Conservation (phyloP, 2,797 vertebrate species). For the Enteromius treurensis region DNA sequence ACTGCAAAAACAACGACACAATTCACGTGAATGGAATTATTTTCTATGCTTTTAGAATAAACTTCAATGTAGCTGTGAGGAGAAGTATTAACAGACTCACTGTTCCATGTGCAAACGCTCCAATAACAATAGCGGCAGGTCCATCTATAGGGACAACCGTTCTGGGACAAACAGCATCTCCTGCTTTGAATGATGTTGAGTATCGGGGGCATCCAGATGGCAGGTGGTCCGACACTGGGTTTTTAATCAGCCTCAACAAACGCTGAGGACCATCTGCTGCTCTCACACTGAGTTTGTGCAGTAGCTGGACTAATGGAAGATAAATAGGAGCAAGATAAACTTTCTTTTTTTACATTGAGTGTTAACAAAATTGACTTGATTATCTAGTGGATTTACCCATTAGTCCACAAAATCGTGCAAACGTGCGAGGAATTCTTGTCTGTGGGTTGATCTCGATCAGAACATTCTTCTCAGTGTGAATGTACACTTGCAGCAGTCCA, state of each 20-base stretch:
- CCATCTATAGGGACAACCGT: constrained; percentile 84
- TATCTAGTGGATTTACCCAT: constrained; percentile 83
- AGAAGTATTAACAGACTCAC: constrained; percentile 74
- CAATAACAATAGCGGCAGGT: constrained; percentile 88
- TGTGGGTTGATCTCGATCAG: constrained; percentile 97
- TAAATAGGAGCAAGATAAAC: neutral
- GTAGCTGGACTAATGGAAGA: constrained; percentile 85
- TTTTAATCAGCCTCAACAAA: constrained; percentile 92
- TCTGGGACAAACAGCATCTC: constrained; percentile 77
- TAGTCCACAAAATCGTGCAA: constrained; percentile 93
- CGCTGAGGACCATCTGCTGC: constrained; percentile 93
- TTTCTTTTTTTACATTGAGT: no score
- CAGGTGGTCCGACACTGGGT: constrained; percentile 92
- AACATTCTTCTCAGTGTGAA: constrained; percentile 93
- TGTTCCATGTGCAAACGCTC: constrained; percentile 93
- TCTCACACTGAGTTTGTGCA: constrained; percentile 95
- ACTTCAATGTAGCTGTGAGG: neutral
- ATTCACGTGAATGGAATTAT: neutral
- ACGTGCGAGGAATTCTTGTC: constrained; percentile 95
- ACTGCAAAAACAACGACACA: neutral
- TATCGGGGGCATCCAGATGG: constrained; percentile 91
- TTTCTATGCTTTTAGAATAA: neutral
- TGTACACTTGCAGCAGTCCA: constrained; percentile 93
- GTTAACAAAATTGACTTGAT: neutral
- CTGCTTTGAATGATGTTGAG: constrained; percentile 84